phyloP scores from a whole-genome alignment of 1,140 invertebrate species.

The Helicorthomorpha holstii region DNA sequence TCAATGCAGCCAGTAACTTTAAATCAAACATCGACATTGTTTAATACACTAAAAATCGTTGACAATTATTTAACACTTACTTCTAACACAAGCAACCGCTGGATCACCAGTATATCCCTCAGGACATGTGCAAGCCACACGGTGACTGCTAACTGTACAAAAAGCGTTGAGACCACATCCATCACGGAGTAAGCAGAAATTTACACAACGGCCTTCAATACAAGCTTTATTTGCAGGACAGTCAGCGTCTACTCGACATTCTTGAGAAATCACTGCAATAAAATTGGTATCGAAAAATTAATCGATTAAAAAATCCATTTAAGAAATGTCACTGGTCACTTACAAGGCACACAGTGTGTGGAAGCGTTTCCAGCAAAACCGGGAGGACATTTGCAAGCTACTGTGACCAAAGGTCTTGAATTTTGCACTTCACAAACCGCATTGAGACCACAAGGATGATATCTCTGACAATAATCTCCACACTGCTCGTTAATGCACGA shows the following conservation, averaged over 20 bases:
- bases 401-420: conserved; percentile 61
- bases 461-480: conserved; percentile 55
- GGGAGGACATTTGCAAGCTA: conserved; percentile 71
- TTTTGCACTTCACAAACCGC: conserved; percentile 61
- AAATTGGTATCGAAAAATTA: not conserved
- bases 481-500: conserved; percentile 68
- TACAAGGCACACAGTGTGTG: conserved; percentile 43
- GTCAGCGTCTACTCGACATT: not conserved
- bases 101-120: conserved; percentile 14
- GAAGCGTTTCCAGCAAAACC: conserved; percentile 76
- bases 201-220: conserved; percentile 38
- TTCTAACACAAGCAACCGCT: conserved; percentile 9
- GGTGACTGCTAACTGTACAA: conserved; percentile 15
- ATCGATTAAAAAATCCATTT: not conserved
- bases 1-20: conserved; percentile 13
- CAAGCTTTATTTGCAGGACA: conserved; percentile 69
- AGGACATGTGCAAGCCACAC: conserved; percentile 15
- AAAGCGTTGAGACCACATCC: conserved; percentile 17
- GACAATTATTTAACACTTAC: not conserved
- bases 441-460: conserved; percentile 52
- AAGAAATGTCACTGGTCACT: not conserved
- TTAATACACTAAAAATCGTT: not conserved
- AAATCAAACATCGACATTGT: not conserved
- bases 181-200: conserved; percentile 14
- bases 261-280: not conserved